phyloP scores from a whole-genome alignment of 30 jellyfish, hydroid and myxozoan species.

The Hydractinia echinata region DNA sequence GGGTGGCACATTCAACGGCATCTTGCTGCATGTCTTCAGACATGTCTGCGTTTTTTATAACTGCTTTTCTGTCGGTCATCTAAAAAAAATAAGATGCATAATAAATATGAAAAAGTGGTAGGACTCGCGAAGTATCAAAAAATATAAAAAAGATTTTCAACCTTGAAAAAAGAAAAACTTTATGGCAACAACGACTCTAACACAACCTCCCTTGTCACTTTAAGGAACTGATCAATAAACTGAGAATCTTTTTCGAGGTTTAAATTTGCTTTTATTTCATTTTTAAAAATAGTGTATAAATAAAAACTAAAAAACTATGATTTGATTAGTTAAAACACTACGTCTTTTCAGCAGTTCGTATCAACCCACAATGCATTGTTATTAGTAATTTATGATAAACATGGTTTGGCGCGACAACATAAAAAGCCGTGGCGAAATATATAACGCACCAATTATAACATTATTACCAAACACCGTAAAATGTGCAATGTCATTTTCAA shows the following conservation, averaged over 20 bases:
- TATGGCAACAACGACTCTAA: too few species aligned
- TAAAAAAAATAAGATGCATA: background rate
- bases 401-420: too few species aligned
- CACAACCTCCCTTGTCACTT: too few species aligned
- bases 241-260: too few species aligned
- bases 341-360: background rate
- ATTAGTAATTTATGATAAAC: too few species aligned
- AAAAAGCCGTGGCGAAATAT: too few species aligned
- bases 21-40: conserved; percentile 97
- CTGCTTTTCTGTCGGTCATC: conserved; percentile 98
- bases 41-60: conserved; percentile 96
- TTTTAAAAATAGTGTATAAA: background rate
- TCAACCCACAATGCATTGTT: conserved; percentile 17
- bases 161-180: too few species aligned
- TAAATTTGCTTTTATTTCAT: background rate
- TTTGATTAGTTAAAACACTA: background rate
- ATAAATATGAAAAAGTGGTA: background rate
- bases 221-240: too few species aligned
- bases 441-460: too few species aligned
- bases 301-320: background rate
- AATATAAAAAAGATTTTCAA: background rate
- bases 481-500: too few species aligned
- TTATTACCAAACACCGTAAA: too few species aligned
- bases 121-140: background rate
- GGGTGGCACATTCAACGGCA: conserved; percentile 96